Conservation (phyloP, 2,888 invertebrate species). For the Caenorhabditis imperialis region DNA sequence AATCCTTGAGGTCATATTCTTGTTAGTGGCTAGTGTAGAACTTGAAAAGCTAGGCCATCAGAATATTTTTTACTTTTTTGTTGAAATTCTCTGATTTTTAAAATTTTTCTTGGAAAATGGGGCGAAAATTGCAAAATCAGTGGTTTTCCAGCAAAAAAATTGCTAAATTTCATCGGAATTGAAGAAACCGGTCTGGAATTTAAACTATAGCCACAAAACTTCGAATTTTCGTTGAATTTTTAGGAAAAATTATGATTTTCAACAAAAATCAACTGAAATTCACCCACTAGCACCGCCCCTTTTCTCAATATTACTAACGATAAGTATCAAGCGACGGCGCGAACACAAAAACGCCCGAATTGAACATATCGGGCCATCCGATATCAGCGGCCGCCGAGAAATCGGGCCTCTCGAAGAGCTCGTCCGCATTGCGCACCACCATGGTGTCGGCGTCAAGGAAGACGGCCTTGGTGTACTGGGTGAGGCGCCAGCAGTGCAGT, state of each 20-base stretch:
- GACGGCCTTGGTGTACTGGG: slow-evolving; percentile 95
- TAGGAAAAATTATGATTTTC: too few species aligned
- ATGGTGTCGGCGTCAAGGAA: slow-evolving; percentile 98
- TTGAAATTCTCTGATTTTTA: too few species aligned
- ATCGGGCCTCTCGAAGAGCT: slow-evolving; percentile 91
- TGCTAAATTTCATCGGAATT: not conserved
- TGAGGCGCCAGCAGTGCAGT: slow-evolving; percentile 96
- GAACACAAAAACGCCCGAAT: slow-evolving; percentile 94
- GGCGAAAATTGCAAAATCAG: not conserved
- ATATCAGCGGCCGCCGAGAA: slow-evolving; percentile 76
- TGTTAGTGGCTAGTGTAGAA: too few species aligned
- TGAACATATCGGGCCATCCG: slow-evolving; percentile 83
- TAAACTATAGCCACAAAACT: too few species aligned
- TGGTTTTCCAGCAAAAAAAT: too few species aligned
- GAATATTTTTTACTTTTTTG: too few species aligned
- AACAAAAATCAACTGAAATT: too few species aligned
- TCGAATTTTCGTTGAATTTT: too few species aligned
- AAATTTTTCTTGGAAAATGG: not conserved
- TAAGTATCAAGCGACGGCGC: slow-evolving; percentile 91
- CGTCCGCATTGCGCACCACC: slow-evolving; percentile 96
- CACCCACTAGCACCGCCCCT: too few species aligned
- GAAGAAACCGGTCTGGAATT: too few species aligned
- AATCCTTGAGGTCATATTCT: too few species aligned
- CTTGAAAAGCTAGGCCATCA: too few species aligned
- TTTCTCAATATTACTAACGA: slow-evolving; percentile 70